These are phyloP conservation scores for Oreochromis niloticus DNA, from an alignment of 2,113 vertebrate genomes.

Conservation along the genomic window DNA sequence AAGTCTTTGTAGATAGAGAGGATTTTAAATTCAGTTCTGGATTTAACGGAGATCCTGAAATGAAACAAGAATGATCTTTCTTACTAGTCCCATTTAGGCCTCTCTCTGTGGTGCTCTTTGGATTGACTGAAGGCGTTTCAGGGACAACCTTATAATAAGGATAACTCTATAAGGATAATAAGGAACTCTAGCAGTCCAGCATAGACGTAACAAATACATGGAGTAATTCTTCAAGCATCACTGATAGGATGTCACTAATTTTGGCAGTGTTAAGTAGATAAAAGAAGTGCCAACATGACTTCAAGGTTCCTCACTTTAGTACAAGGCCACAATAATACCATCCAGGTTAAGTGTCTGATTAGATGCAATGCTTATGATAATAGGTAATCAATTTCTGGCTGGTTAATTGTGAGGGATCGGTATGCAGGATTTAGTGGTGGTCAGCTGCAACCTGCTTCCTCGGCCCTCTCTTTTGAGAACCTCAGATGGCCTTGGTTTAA, in stretches of 20 bases:
- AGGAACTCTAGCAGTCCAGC: neutral
- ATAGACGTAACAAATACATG: neutral
- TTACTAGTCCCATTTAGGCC: neutral
- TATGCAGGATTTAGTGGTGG: neutral
- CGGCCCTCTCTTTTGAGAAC: neutral
- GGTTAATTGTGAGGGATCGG: neutral
- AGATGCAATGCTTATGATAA: neutral
- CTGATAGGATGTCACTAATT: neutral
- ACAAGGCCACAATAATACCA: neutral
- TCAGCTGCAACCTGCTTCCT: neutral
- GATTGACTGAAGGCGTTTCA: neutral
- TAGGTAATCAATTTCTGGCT: neutral
- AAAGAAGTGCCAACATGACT: neutral
- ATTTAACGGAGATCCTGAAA: neutral
- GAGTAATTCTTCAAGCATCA: neutral
- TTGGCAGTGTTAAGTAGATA: neutral
- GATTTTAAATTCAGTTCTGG: neutral
- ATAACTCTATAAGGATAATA: neutral
- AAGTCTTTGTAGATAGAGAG: neutral
- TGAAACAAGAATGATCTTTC: neutral
- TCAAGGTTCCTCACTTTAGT: neutral
- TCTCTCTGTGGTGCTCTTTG: neutral
- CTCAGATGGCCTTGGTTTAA: neutral
- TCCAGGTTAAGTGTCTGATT: neutral
- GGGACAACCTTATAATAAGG: fast-evolving